A percentile compares a stretch with the other conserved stretches of the same genome.
Evolutionary conservation across 1,140 invertebrate genomes (phyloP).

Genomic region (Polypedilum pembai): DNA sequence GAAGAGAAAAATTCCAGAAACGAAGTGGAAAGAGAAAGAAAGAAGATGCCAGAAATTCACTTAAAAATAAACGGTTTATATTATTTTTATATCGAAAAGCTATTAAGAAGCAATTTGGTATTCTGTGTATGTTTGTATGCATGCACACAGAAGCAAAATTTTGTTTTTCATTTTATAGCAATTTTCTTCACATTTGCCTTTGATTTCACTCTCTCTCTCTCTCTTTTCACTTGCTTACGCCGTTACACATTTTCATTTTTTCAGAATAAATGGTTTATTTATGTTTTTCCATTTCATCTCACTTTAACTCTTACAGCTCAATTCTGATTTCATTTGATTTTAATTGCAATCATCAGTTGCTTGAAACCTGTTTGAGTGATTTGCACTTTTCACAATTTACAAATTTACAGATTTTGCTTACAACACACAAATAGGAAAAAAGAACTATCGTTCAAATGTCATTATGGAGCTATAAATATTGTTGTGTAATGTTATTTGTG

Average conservation of each 20-base stretch:
- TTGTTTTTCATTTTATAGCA: background rate
- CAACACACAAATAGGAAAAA: no score
- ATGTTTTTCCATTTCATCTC: background rate
- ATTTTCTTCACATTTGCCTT: conserved; percentile 12
- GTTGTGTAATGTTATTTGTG: background rate
- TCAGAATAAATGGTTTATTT: conserved; percentile 19
- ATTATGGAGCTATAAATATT: no score
- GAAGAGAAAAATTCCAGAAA: background rate
- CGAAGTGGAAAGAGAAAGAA: background rate
- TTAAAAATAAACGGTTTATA: conserved; percentile 26
- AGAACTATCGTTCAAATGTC: no score
- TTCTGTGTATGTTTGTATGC: background rate
- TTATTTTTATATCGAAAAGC: conserved; percentile 28
- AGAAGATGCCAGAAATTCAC: conserved; percentile 23
- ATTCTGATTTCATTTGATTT: no score
- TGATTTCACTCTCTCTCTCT: background rate
- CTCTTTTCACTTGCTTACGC: no score
- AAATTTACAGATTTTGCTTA: no score
- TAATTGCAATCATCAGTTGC: no score
- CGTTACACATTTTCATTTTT: background rate
- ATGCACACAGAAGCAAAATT: no score
- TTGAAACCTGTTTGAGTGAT: no score
- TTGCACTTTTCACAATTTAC: no score
- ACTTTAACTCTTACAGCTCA: no score
- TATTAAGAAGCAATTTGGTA: conserved; percentile 26